Percentiles rank a stretch among this genome's conserved stretches.
phyloP scores from a whole-genome alignment of 1,140 invertebrate genomes.

The Steinernema khuongi region DNA sequence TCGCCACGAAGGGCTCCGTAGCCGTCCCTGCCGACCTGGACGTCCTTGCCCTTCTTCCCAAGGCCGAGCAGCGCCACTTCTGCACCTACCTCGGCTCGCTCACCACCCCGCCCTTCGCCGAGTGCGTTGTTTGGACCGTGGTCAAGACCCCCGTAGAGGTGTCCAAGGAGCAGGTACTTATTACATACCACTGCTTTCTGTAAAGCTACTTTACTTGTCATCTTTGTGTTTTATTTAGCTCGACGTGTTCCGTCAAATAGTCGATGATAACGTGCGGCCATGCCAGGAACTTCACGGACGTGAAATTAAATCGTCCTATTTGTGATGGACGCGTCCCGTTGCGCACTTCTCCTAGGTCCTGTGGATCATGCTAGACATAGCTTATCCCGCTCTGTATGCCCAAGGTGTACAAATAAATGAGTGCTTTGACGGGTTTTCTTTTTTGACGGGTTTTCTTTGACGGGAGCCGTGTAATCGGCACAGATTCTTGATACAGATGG shows the following conservation, averaged over 20 bases:
- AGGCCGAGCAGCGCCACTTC: slow-evolving; percentile 24
- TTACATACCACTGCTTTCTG: background rate
- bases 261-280: slow-evolving; percentile 26
- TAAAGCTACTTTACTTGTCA: too few species aligned
- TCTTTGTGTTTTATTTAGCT: slow-evolving; percentile 22
- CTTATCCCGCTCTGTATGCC: too few species aligned
- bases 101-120: slow-evolving; percentile 50
- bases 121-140: slow-evolving; percentile 49
- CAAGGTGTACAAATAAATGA: too few species aligned
- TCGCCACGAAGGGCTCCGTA: background rate
- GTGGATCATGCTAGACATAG: too few species aligned
- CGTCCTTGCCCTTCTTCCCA: background rate
- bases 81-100: slow-evolving; percentile 54
- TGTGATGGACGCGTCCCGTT: background rate
- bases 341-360: too few species aligned
- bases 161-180: background rate
- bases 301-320: slow-evolving; percentile 1
- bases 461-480: too few species aligned
- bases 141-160: slow-evolving; percentile 30
- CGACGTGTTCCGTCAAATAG: slow-evolving; percentile 32
- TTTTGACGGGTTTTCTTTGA: too few species aligned
- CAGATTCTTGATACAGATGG: too few species aligned
- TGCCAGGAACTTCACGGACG: slow-evolving; percentile 34
- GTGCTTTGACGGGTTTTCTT: too few species aligned
- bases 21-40: background rate